A percentile compares a stretch with the other conserved stretches of the same genome.
phyloP scores from a whole-genome alignment of 2,797 vertebrate genomes.

The Coluber constrictor region DNA sequence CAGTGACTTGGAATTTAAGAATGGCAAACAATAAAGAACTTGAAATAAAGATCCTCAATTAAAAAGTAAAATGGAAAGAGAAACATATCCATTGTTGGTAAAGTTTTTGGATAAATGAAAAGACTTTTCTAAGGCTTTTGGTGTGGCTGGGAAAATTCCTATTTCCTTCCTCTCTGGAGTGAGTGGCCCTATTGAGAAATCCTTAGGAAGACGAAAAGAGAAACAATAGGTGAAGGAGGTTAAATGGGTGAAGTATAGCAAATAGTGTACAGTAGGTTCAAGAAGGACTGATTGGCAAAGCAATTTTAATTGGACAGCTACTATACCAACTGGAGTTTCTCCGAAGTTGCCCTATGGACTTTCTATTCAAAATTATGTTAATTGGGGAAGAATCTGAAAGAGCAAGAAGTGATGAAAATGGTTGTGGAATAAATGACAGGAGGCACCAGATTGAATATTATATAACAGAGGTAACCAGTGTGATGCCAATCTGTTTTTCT shows the following conservation, averaged over 20 bases:
- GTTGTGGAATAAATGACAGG: neutral
- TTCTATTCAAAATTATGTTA: neutral
- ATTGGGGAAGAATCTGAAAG: neutral
- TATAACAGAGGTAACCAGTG: neutral
- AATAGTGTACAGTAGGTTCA: neutral
- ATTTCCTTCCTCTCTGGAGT: neutral
- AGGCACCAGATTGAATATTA: neutral
- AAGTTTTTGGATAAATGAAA: neutral
- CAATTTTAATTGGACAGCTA: neutral
- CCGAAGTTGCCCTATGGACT: neutral
- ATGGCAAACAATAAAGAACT: neutral
- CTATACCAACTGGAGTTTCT: neutral
- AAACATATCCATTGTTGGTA: neutral
- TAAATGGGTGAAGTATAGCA: neutral
- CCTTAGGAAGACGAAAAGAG: neutral
- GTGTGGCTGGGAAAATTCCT: neutral
- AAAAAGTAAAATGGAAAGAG: neutral
- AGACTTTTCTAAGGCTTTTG: neutral
- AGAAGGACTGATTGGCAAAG: neutral
- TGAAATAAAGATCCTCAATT: neutral
- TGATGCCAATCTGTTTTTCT: neutral
- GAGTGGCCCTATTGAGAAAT: neutral
- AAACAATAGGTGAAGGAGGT: neutral
- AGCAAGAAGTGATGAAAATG: neutral
- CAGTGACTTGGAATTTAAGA: neutral